Evolutionary conservation across 2,888 invertebrate species (phyloP), one percentile per base, ranked within the genome.

Genomic region (Tachina fera): DNA sequence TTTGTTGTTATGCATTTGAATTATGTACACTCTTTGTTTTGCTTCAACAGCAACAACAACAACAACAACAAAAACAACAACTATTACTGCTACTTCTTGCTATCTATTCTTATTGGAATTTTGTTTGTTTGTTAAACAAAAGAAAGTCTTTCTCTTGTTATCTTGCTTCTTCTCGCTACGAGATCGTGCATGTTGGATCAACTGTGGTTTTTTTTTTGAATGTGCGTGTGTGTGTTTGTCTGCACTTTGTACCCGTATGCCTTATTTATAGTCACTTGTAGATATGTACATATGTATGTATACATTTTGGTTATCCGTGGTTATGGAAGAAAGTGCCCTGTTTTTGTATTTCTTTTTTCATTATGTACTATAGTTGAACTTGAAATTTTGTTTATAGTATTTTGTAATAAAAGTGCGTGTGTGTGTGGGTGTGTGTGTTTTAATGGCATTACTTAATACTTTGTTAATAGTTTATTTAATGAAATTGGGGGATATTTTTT

Each of bases 311-410:
- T 9, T 70, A 14, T 47, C 11, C 9, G 13, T 53, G 39, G 41
- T 60, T 19, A 39, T 31, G 22, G 22, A 56, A 68, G 76, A 76
- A 75, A 80, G 74, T 77, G 51, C 9, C 49, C 11, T 63, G 39
- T 65, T 31, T 75, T 56, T 58, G 5, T 60, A 39, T 72, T 22
- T 51, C 11, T n/a, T 67, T 14, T 22, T 67, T 13, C 39, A n/a
- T 43, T 9, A 8, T 49, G n/a, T 39, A n/a, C 80, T 67, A 74
- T 83, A 45, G 51, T 61, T 87, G 87, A 87, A 87, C 87, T 87
- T 87, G 87, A 87, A 87, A 79, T 19, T 85, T 71, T 60, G 13
- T 81, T 82, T 56, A 9, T 60, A 14, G 1, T 47, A 49, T 16
- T 16, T 31, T 16, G 10, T 16, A 39, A 67, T 39, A 47, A 47